Evolutionary conservation across 2,113 vertebrate species (phyloP), one percentile per base, ranked within the genome.

Genomic region (Mionectes macconnelli): DNA sequence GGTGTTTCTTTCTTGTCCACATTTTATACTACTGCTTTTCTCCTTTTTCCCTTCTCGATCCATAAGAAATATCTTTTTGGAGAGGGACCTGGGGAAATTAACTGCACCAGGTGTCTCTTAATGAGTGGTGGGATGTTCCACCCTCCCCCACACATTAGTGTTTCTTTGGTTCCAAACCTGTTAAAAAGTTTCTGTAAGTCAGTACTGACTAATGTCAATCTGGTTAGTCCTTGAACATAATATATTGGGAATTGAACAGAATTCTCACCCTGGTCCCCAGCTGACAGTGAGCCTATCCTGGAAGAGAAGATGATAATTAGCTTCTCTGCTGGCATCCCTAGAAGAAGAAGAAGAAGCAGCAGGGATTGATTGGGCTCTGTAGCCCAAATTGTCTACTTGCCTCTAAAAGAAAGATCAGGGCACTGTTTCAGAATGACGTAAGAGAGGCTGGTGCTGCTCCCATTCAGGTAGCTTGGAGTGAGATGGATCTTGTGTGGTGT

Each of bases 81-180:
- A 80, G 63, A 62, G 19, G 5, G 2, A 73, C 16, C 23, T 81
- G 30, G 24, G 42, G 30, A 87, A 92, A 62, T 50, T 30, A 90
- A 69, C 15, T 2, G 0, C 12, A 16, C 9, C 10, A 16, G 24
- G 17, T 20, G 18, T 40, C 45, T 72, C 22, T 44, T 44, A 55
- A 73, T 0, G 4, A 73, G 27, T 1, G 1, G 19, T 60, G 39
- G 19, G 24, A 55, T 9, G 1, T 28, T 47, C 10, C 8, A 9
- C 3, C 28, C 8, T 4, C 8, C 14, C 7, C 3, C 21, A 3
- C 6, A 15, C 5, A 30, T 35, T 53, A 64, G 0, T 0, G 0
- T 47, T 33, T 4, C 14, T 78, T 94, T 78, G 23, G 19, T 70
- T 90, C 68, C 55, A 93, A 63, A 42, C 9, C 22, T n/a, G 14